Evolutionary conservation across 2,888 invertebrate genomes (phyloP).

Genomic region (Dynastes tityus): DNA sequence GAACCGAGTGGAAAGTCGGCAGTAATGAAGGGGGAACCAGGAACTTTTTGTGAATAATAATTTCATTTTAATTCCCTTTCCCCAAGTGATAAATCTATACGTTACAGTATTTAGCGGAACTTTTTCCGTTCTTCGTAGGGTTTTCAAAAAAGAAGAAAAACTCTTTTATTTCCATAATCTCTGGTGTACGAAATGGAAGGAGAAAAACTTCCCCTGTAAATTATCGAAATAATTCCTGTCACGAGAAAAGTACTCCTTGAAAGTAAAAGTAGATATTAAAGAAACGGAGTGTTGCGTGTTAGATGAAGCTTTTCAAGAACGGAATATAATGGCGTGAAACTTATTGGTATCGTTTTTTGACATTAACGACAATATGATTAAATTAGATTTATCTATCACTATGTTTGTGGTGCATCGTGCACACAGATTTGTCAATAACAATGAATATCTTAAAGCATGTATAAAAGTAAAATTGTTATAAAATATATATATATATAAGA

Average conservation of each 20-base stretch:
- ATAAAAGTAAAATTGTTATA: too few relatives aligned
- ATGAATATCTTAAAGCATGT: too few relatives aligned
- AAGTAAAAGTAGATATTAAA: constrained; percentile 9
- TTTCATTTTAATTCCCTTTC: constrained; percentile 35
- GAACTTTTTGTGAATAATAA: constrained; percentile 42
- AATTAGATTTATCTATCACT: too few relatives aligned
- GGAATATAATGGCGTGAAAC: too few relatives aligned
- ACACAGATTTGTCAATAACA: too few relatives aligned
- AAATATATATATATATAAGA: too few relatives aligned
- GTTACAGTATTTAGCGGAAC: constrained; percentile 40
- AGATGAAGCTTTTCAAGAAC: neutral
- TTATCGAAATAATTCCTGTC: constrained; percentile 44
- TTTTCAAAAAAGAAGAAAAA: neutral
- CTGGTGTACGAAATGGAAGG: constrained; percentile 8
- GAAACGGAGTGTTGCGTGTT: constrained; percentile 2
- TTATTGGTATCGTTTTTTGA: too few relatives aligned
- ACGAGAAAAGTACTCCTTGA: constrained; percentile 10
- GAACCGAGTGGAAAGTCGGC: too few relatives aligned
- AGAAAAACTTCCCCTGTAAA: constrained; percentile 37
- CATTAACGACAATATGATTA: too few relatives aligned
- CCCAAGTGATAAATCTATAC: constrained; percentile 31
- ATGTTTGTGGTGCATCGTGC: too few relatives aligned
- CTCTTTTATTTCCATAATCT: constrained; percentile 41
- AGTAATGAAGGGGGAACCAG: neutral
- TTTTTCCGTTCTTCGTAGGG: neutral